Evolutionary conservation across 2,113 vertebrate genomes (phyloP), one percentile per base, ranked within the genome.

Genomic region (Barbus barbus): DNA sequence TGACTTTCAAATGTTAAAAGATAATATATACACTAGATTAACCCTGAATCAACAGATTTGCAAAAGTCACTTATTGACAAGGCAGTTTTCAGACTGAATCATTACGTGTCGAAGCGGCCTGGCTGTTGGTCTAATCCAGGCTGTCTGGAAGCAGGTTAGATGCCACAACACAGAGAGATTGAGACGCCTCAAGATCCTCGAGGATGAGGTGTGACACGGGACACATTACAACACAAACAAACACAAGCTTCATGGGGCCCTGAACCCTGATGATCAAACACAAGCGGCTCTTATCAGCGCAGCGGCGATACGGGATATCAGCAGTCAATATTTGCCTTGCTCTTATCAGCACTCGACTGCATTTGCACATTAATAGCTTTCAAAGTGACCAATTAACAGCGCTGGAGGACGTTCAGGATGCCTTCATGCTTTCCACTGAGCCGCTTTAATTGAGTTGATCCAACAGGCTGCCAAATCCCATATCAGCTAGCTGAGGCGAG

Each of bases 251-350:
- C 33, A 33, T 20, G 8, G 13, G 6, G 6, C 61, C 61, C 28
- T 33, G 14, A 65, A 65, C 16, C 28, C 14, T 65, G 61, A 33
- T 60, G 24, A 58, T 38, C 53, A 78, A 41, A 78, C 14, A 63
- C 14, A 18, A 78, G 7, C 11, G 5, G 2, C 9, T 79, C 56
- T 82, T 85, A 85, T 87, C 86, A 67, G 31, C 16, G 7, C 31
- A 74, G 12, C 5, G 9, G 41, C 1, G 13, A 67, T 79, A 78
- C 36, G 60, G 46, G 48, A 63, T 87, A 87, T 82, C 83, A 83
- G 9, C 5, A 56, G 83, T 87, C 79, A 85, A 85, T 74, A 76
- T 85, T 87, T 78, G 78, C n/a, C 7, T 41, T 16, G 28, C 12
- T 58, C 63, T 51, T 82, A 87, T 78, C 38, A 24, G n/a, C 20